Conservation (phyloP, 92 coral and sea anemone species). For the Epizoanthus scotinus region DNA sequence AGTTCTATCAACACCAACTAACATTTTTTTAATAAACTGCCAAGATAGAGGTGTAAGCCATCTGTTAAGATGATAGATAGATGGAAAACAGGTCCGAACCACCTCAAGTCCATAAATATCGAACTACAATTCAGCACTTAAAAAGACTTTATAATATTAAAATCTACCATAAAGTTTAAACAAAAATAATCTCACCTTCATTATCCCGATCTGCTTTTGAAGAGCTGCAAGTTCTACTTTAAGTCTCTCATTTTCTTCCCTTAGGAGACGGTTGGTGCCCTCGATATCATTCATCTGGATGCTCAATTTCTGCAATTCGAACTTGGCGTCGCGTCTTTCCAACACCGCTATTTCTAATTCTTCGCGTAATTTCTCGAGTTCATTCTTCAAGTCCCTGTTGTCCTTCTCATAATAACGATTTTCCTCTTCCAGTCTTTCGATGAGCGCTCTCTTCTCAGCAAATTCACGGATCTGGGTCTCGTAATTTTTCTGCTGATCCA, state of each 20-base stretch:
- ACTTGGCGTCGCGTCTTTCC: slow-evolving; percentile 87
- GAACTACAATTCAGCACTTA: neutral
- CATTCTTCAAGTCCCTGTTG: slow-evolving; percentile 77
- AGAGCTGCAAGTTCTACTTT: slow-evolving; percentile 75
- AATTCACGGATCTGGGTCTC: slow-evolving; percentile 88
- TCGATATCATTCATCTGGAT: slow-evolving; percentile 83
- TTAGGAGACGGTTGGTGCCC: slow-evolving; percentile 71
- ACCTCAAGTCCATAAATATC: too few species aligned
- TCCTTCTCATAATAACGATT: slow-evolving; percentile 79
- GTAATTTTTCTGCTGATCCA: slow-evolving; percentile 87
- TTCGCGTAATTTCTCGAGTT: slow-evolving; percentile 74
- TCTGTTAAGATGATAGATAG: neutral
- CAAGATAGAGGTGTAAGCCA: neutral
- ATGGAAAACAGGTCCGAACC: neutral
- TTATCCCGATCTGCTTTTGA: slow-evolving; percentile 61
- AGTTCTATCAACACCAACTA: neutral
- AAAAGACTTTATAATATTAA: too few species aligned
- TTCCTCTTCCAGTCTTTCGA: slow-evolving; percentile 85
- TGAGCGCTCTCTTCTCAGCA: slow-evolving; percentile 83
- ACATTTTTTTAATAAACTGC: too few species aligned
- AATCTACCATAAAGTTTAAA: neutral
- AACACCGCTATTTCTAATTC: slow-evolving; percentile 70
- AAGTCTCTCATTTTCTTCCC: slow-evolving; percentile 90
- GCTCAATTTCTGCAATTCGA: slow-evolving; percentile 88
- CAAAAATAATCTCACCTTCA: slow-evolving; percentile 40